Evolutionary conservation across 1,140 invertebrate species (phyloP).

Genomic region (Potamilus streckersoni): DNA sequence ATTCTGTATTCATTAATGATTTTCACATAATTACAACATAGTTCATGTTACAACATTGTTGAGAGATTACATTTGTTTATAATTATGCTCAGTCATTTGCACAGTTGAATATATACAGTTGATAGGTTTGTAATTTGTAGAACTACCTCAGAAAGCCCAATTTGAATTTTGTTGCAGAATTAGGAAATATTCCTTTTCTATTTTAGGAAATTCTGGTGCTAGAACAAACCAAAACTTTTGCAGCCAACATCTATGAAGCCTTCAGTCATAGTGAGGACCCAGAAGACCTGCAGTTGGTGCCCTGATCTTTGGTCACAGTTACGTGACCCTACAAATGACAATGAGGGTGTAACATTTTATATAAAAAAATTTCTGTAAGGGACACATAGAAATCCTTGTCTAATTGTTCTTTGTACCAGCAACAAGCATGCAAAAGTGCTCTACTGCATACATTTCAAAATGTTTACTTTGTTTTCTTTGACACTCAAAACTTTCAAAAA

Average conservation of each 20-base stretch:
- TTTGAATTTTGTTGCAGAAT: slow-evolving; percentile 70
- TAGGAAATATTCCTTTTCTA: slow-evolving; percentile 44
- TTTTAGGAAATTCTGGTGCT: slow-evolving; percentile 73
- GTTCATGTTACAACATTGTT: not conserved
- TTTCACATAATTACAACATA: not conserved
- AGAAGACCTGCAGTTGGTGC: slow-evolving; percentile 27
- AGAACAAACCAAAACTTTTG: slow-evolving; percentile 84
- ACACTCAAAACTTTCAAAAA: too few relatives aligned
- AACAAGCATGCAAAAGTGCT: too few relatives aligned
- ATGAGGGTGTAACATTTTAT: too few relatives aligned
- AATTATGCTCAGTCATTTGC: not conserved
- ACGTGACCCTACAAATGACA: not conserved
- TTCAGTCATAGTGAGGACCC: slow-evolving; percentile 70
- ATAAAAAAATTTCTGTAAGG: too few relatives aligned
- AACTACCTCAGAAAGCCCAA: slow-evolving; percentile 1
- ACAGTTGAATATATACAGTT: not conserved
- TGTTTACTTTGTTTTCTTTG: too few relatives aligned
- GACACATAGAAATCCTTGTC: too few relatives aligned
- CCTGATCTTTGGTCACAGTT: not conserved
- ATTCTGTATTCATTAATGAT: not conserved
- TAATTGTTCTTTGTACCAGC: too few relatives aligned
- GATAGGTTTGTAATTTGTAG: not conserved
- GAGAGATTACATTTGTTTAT: not conserved
- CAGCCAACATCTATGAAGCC: slow-evolving; percentile 92
- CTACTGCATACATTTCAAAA: too few relatives aligned